Conservation (phyloP, 2,797 vertebrate species). For the Notamacropus eugenii region DNA sequence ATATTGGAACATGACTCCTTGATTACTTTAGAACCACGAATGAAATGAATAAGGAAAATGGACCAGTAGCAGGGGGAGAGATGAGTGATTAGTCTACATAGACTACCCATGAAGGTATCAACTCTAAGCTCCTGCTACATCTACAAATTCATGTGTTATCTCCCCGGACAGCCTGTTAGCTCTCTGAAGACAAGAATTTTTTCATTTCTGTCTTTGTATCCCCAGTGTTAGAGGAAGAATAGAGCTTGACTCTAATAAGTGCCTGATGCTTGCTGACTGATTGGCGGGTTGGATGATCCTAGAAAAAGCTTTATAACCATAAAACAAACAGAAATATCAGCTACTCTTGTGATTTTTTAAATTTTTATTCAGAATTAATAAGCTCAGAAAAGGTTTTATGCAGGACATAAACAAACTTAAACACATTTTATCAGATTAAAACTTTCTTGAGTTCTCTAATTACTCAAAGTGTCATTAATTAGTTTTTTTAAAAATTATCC, state of each 20-base stretch:
- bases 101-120: neutral
- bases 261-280: neutral
- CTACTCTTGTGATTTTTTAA: neutral
- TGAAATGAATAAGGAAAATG: neutral
- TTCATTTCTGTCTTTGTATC: neutral
- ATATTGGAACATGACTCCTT: neutral
- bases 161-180: neutral
- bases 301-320: neutral
- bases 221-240: neutral
- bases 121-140: neutral
- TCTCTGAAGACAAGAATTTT: neutral
- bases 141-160: neutral
- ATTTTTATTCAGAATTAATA: conserved; percentile 53
- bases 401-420: conserved; percentile 11
- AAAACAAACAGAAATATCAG: too few species aligned
- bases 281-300: neutral
- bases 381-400: conserved; percentile 26
- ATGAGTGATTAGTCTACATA: neutral
- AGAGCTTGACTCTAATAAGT: neutral
- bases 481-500: conserved; percentile 33
- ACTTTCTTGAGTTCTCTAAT: conserved; percentile 48
- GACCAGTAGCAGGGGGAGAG: neutral
- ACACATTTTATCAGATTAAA: conserved; percentile 63
- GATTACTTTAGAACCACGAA: neutral
- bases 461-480: conserved; percentile 50